Base-by-base conservation (phyloP, 1,140 invertebrate genomes). In the Megathymus violae region DNA sequence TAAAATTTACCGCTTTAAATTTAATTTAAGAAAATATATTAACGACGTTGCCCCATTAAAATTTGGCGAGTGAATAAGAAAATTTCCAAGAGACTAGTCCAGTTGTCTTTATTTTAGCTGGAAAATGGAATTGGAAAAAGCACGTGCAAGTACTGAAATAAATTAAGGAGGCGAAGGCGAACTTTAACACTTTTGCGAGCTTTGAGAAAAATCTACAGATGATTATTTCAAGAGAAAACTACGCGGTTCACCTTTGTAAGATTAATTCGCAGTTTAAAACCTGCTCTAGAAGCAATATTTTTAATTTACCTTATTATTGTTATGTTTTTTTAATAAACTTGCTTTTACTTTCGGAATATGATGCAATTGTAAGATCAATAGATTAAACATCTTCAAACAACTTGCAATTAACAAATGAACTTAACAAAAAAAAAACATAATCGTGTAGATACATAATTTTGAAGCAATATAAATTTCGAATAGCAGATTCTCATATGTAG, bases 201-300 rank as follows among this genome's bases (percentile, higher is more conserved):
- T 59, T 59, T 47, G 54, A 46, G 54, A 59, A 47, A 59, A 59
- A 47, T 59, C 41, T 46, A 59, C 43, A 11, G 43, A 59, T 59
- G 54, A 58, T 58, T 58, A 58, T 58, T 58, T 59, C 41, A 59
- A 34, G 54, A 59, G 43, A 13, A 47, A 59, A 47, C 25, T 59
- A 59, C 43, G 54, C 41, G 43, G 43, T 47, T 43, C 7, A 44
- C 54, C 54, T 46, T 59, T 59, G 27, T 59, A 47, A 59, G 15
- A 16, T 47, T 59, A 47, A 59, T 47, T 47, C 27, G 6, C 38
- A 59, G 27, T 59, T 36, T 36, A 11, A 46, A 46, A 43, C 15
- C n/a, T 10, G 16, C 9, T 58, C 34, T 7, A 31, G 27, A 9
- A 7, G 27, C 27, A 36, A 36, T 3, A 5, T 44, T 31, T 44